These are phyloP conservation scores for Oxyruncus cristatus DNA, from an alignment of 2,113 vertebrate species.

Conservation along the genomic window DNA sequence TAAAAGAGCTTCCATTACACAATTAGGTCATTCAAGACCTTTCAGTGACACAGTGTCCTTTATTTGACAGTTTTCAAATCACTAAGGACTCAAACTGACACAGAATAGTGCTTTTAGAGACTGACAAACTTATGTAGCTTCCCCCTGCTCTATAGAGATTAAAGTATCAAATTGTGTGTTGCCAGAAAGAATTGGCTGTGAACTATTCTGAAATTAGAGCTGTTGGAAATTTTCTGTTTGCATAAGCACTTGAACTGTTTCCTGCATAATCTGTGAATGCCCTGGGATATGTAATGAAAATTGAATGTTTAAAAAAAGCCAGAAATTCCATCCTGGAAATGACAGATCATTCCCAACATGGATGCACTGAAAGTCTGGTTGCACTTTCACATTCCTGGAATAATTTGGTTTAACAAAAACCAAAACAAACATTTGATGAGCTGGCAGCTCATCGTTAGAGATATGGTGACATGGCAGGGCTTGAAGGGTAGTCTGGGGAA, in stretches of 20 bases:
- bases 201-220: not conserved
- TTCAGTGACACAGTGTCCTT: not conserved
- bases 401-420: not conserved
- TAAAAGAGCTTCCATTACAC: not conserved
- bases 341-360: not conserved
- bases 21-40: not conserved
- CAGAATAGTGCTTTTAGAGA: not conserved
- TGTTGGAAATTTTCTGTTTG: not conserved
- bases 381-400: not conserved
- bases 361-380: not conserved
- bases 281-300: not conserved
- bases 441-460: not conserved
- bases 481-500: not conserved
- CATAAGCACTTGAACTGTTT: not conserved
- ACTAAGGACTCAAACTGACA: not conserved
- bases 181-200: not conserved
- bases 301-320: not conserved
- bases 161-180: not conserved
- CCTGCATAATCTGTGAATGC: not conserved
- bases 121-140: not conserved
- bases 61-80: not conserved
- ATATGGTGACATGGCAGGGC: not conserved
- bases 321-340: not conserved
- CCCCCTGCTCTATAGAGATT: not conserved
- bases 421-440: not conserved